Conservation (phyloP, 2,113 vertebrate genomes). For the Mungos mungo region DNA sequence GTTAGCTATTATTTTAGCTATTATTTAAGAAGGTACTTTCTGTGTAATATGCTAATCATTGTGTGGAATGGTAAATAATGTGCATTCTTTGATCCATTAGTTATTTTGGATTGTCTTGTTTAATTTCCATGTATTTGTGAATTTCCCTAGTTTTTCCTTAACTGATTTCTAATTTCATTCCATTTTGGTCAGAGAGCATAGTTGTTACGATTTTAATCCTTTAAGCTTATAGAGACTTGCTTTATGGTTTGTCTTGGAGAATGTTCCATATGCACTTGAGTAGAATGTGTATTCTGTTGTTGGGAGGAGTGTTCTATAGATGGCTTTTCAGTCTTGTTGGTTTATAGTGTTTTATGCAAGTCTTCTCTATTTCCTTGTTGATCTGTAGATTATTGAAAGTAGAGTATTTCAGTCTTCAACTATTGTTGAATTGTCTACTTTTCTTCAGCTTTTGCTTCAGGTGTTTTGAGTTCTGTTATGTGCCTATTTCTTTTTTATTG, state of each 20-base stretch:
- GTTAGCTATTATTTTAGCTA: neutral
- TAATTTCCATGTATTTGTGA: neutral
- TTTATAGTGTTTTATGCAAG: neutral
- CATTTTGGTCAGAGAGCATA: neutral
- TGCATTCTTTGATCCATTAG: neutral
- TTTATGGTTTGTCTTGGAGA: neutral
- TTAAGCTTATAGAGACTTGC: neutral
- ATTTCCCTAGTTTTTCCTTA: neutral
- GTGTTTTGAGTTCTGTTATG: neutral
- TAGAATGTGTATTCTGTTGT: neutral
- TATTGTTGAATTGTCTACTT: constrained; percentile 17
- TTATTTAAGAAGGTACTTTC: neutral
- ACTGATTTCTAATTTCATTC: constrained; percentile 2
- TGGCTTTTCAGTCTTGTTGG: neutral
- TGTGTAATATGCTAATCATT: neutral
- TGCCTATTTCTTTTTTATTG: neutral
- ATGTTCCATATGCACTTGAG: neutral
- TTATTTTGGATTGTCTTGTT: neutral
- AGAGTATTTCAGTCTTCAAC: neutral
- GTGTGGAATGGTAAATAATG: neutral
- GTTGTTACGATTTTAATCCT: neutral
- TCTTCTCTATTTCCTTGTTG: neutral
- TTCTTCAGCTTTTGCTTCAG: neutral
- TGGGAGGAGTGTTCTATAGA: neutral
- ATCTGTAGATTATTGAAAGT: neutral